These are phyloP conservation scores for Drosophila kurseongensis DNA, from an alignment of 1,140 invertebrate species.

Conservation along the genomic window DNA sequence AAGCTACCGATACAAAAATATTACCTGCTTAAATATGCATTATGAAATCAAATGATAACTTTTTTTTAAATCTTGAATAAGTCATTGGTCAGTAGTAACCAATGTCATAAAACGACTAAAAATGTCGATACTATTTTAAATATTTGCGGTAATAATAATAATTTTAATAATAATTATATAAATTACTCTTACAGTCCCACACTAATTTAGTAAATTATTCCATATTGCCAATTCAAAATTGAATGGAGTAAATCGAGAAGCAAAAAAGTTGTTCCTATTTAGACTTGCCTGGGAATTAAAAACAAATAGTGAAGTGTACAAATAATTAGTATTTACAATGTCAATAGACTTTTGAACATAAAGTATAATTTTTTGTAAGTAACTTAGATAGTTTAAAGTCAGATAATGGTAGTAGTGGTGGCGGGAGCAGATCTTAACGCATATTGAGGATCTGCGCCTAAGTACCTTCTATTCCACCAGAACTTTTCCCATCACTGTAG, in stretches of 20 bases:
- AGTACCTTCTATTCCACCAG: not conserved
- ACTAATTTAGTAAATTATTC: not conserved
- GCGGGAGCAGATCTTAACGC: too few species aligned
- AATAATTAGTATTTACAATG: not conserved
- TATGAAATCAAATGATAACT: too few species aligned
- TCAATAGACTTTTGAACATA: not conserved
- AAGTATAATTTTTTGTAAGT: not conserved
- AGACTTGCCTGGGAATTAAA: not conserved
- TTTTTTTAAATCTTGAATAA: too few species aligned
- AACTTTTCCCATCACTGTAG: not conserved
- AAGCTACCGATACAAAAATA: not conserved
- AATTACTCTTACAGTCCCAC: too few species aligned
- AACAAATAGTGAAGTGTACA: not conserved
- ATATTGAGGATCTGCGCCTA: too few species aligned
- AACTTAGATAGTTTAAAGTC: not conserved
- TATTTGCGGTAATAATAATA: not conserved
- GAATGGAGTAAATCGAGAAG: not conserved
- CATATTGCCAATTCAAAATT: not conserved
- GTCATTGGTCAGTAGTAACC: too few species aligned
- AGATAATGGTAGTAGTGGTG: not conserved
- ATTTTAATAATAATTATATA: too few species aligned
- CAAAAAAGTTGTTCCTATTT: not conserved
- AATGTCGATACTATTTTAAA: conserved; percentile 1
- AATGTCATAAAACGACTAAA: too few species aligned
- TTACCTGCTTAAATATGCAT: too few species aligned